Evolutionary conservation across 2,888 invertebrate genomes (phyloP), one percentile per base, ranked within the genome.

Genomic region (Hydrotaea diabolus): DNA sequence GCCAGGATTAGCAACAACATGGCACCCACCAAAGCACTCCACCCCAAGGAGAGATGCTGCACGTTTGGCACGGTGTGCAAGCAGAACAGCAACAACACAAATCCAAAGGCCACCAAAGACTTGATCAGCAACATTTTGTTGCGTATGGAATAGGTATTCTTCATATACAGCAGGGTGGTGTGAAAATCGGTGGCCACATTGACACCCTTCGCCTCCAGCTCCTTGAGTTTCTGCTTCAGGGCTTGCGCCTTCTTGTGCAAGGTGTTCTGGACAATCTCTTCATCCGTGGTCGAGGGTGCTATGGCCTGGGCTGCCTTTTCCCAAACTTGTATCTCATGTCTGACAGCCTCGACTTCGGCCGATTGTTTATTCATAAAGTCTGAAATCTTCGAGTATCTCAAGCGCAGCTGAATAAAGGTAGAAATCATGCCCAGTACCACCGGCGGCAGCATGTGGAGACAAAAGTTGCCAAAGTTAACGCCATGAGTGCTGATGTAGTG

Each of bases 11-110:
- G 93, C 4, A 98, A 93, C 31, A 97, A 92, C 2, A 97, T 90
- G 0, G 97, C 96, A 0, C 97, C 97, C 3, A 97, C 92, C 0
- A 98, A 92, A 0, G 98, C 96, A 0, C 96, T 96, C 97, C 97
- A 97, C 2, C 97, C 97, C 13, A 98, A 92, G 0, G 96, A 96
- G 0, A 97, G 93, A 2, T 94, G 93, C 85, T 93, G 94, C 85
- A 98, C 90, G 82, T 94, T 93, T 0, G 96, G 96, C 43, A 97
- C 93, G 0, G 97, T 96, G 89, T 97, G 96, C 2, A 97, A 90
- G 89, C 96, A 96, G 91, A 98, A 97, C 0, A 97, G 93, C 0
- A 94, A 87, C 19, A 98, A 95, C 0, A 97, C 96, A 80, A 96
- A 95, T 0, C 93, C 86, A 21, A 98, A 93, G 0, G 96, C 95